Base-by-base conservation (phyloP, 2,797 vertebrate genomes). In the Phrynocephalus guinanensis region DNA sequence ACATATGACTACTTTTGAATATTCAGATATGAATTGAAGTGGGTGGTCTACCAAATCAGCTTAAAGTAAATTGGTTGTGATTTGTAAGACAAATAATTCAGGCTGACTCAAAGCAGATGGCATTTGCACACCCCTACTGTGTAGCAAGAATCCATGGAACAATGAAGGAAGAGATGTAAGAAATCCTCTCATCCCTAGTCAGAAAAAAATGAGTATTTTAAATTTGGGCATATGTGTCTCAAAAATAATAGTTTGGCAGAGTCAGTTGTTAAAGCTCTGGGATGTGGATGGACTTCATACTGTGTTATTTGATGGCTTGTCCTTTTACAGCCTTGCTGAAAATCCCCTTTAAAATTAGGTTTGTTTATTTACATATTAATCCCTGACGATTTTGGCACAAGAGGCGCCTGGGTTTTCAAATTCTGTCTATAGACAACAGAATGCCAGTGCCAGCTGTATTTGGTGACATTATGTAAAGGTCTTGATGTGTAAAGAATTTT, bases 401-500 rank as follows among this genome's bases (percentile, higher is more conserved):
- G 26, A 79, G 60, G 78, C n/a, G 30, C 72, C 3, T 52, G 75
- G 48, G 15, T 91, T 92, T 79, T 81, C 83, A 26, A 81, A 90
- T 87, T 60, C 38, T 1, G 26, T 0, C 33, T 56, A 6, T 11
- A 3, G 2, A 8, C 83, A 33, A 79, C 80, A 84, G 75, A 85
- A 91, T 88, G 68, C 76, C 3, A n/a, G n/a, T 6, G 79, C 3
- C 0, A 78, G 82, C 38, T 88, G 20, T 80, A 71, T 60, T 52
- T 84, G 83, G 28, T n/a, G 48, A 56, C 10, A 3, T 87, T 66
- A 79, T 70, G 77, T 24, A 66, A 88, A 93, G 52, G 78, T 82
- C 86, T 22, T 84, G 3, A 79, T 20, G 82, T 89, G 24, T 91
- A 92, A 82, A 85, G 68, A 66, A 87, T 78, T 82, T 91, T 81